Evolutionary conservation across 1,140 invertebrate species (phyloP).

Genomic region (Leptinotarsa defecta): DNA sequence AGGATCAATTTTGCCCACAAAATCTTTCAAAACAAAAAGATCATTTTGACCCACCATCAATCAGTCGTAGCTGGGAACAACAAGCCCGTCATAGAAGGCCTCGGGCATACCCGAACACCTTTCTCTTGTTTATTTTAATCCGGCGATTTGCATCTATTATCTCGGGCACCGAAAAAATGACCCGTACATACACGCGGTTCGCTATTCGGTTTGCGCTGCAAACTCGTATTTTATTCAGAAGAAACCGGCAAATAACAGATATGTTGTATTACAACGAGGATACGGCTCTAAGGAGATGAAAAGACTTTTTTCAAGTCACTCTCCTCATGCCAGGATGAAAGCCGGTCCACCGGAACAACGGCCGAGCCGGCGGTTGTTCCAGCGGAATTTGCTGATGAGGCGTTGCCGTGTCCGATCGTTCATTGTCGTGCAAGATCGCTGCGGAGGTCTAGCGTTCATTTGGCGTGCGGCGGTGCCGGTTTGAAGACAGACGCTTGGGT

Average conservation of each 20-base stretch:
- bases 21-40: too few relatives aligned
- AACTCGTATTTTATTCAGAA: slow-evolving; percentile 37
- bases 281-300: slow-evolving; percentile 41
- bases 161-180: not conserved
- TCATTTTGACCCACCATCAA: not conserved
- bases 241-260: slow-evolving; percentile 42
- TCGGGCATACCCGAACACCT: slow-evolving; percentile 10
- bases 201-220: slow-evolving; percentile 19
- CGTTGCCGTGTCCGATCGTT: slow-evolving; percentile 20
- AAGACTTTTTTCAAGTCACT: slow-evolving; percentile 42
- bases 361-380: slow-evolving; percentile 40
- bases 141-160: slow-evolving; percentile 24
- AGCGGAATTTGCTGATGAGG: slow-evolving; percentile 27
- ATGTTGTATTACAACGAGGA: slow-evolving; percentile 41
- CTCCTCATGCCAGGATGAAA: slow-evolving; percentile 33
- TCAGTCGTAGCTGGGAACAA: not conserved
- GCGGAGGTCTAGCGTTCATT: slow-evolving; percentile 22
- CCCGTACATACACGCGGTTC: not conserved
- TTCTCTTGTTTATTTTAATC: slow-evolving; percentile 16
- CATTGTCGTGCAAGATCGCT: slow-evolving; percentile 18
- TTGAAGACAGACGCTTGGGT: not conserved
- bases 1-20: too few relatives aligned
- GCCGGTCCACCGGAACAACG: slow-evolving; percentile 38
- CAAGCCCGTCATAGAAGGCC: not conserved
- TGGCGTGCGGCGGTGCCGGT: not conserved